phyloP scores from a whole-genome alignment of 2,797 vertebrate species.

The Diplodus puntazzo region DNA sequence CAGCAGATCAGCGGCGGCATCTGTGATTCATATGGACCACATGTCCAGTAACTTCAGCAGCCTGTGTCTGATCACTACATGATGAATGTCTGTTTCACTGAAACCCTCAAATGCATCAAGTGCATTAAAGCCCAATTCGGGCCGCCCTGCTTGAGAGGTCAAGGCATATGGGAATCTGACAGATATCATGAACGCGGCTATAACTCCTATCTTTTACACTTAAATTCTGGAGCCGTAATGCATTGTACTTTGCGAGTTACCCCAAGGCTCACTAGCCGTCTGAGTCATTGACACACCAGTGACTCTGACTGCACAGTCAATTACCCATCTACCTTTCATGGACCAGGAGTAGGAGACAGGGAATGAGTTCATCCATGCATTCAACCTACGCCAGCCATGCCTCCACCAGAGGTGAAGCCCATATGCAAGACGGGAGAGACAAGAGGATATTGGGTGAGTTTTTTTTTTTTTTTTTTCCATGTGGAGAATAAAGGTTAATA shows the following conservation, averaged over 20 bases:
- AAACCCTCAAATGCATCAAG: conserved; percentile 64
- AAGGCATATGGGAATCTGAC: conserved; percentile 72
- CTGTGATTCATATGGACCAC: conserved; percentile 51
- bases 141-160: conserved; percentile 73
- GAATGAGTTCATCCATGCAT: conserved; percentile 84
- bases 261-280: conserved; percentile 76
- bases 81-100: conserved; percentile 70
- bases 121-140: conserved; percentile 64
- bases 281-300: conserved; percentile 84
- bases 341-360: conserved; percentile 75
- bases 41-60: conserved; percentile 65
- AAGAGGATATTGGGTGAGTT: conserved; percentile 78
- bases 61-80: conserved; percentile 67
- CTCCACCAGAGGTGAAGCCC: conserved; percentile 80
- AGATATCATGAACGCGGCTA: conserved; percentile 68
- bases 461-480: conserved; percentile 49
- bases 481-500: conserved; percentile 89
- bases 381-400: conserved; percentile 78
- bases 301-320: conserved; percentile 85
- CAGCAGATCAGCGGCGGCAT: conserved; percentile 14
- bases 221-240: conserved; percentile 61
- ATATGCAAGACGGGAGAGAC: conserved; percentile 71
- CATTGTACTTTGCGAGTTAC: conserved; percentile 74
- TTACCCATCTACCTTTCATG: conserved; percentile 84
- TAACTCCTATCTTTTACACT: conserved; percentile 74